Base-by-base conservation (phyloP, 2,113 vertebrate genomes). In the Muscicapa adusta region DNA sequence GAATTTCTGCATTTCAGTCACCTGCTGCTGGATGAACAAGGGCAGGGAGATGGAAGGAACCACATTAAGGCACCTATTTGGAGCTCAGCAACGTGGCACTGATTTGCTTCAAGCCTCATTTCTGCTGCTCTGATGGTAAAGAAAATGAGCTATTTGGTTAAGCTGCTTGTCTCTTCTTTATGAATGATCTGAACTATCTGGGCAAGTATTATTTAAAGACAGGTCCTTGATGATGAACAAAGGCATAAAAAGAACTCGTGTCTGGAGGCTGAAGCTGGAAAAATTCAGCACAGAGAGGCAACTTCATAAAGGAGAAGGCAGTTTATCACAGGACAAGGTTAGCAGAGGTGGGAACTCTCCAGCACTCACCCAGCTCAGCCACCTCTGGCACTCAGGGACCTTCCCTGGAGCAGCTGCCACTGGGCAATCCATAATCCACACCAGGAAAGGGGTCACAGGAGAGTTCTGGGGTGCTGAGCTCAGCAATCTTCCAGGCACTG, bases 31-130 rank as follows among this genome's bases (percentile, higher is more conserved):
- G 53, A 25, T 3, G 88, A 84, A 74, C 40, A 56, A 48, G 95
- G 88, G 88, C 91, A 93, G 91, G 24, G 10, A 5, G 77, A 23
- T 14, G 65, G 89, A 78, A 89, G 70, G 89, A 81, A 87, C 51
- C 22, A 12, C 53, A 22, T 34, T 34, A 86, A 36, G 34, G 73
- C 48, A 6, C 7, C 25, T 5, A 53, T 81, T 81, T 63, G 31
- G 89, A 86, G 92, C 33, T 81, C 95, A 95, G 89, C 89, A 91
- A 86, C 87, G 73, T 91, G 88, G 95, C 90, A 85, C 96, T 93
- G 94, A 93, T 96, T 91, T 81, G 88, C 92, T 94, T 89, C 92
- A 89, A 87, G 95, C 70, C 81, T 88, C 93, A 79, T 93, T 94
- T 75, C 87, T 9, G 14, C 33, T 43, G 89, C 93, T 94, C 54